Conservation (phyloP, 2,113 vertebrate genomes). For the Elaphurus davidianus region DNA sequence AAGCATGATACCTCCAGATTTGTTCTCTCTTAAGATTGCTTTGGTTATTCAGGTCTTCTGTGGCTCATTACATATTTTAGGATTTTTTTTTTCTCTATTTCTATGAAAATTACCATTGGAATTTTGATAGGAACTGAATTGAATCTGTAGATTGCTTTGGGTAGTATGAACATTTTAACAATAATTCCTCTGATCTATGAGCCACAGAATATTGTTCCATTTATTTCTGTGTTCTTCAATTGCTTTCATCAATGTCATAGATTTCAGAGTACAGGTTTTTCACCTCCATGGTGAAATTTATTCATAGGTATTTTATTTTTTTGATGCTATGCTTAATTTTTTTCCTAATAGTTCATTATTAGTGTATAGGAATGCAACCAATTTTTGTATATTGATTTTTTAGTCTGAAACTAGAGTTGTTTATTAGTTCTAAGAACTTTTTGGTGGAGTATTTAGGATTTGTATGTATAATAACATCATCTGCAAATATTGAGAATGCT, state of each 20-base stretch:
- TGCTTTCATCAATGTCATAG: not conserved
- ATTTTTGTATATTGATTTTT: not conserved
- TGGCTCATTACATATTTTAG: not conserved
- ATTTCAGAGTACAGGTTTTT: not conserved
- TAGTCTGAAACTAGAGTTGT: not conserved
- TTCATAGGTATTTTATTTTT: not conserved
- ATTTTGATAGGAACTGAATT: not conserved
- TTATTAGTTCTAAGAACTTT: not conserved
- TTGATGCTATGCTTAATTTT: not conserved
- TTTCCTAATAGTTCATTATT: not conserved
- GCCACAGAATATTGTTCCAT: not conserved
- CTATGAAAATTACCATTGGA: not conserved
- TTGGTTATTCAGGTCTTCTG: not conserved
- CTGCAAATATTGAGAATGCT: not conserved
- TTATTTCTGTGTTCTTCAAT: not conserved
- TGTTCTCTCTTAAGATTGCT: not conserved
- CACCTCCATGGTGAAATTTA: not conserved
- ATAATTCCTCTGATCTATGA: not conserved
- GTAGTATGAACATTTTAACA: not conserved
- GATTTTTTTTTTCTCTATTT: not conserved
- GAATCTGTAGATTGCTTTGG: not conserved
- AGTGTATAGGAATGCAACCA: not conserved
- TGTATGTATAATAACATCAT: not conserved
- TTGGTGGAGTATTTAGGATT: not conserved
- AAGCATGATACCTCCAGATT: not conserved